These are phyloP conservation scores for Sipha maydis DNA, from an alignment of 2,888 invertebrate genomes.

Conservation along the genomic window DNA sequence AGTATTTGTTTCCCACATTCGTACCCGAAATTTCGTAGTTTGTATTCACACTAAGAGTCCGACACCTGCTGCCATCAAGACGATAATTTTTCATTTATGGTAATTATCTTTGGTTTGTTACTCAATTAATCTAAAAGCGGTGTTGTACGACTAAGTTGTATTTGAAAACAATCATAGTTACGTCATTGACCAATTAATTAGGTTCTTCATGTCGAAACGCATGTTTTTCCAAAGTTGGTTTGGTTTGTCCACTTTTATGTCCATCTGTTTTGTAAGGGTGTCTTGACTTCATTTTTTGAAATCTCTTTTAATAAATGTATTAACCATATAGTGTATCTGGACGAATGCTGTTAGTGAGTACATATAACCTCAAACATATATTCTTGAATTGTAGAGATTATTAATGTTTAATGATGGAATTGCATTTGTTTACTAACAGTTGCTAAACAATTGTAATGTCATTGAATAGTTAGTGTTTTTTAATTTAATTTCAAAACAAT, in stretches of 20 bases:
- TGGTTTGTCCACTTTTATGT: neutral
- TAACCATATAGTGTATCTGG: neutral
- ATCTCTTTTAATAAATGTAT: neutral
- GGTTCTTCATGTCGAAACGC: slow-evolving; percentile 33
- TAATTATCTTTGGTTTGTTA: slow-evolving; percentile 43
- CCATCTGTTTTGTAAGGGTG: neutral
- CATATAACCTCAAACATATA: slow-evolving; percentile 58
- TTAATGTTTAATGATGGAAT: neutral
- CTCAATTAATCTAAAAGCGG: neutral
- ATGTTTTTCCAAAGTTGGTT: slow-evolving; percentile 7
- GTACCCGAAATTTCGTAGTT: slow-evolving; percentile 46
- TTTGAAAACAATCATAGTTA: slow-evolving; percentile 43
- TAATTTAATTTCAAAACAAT: neutral
- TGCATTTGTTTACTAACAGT: neutral
- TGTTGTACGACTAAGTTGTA: neutral
- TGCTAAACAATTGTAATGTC: neutral
- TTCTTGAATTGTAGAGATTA: neutral
- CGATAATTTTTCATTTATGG: slow-evolving; percentile 47
- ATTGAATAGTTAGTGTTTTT: neutral
- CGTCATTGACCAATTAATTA: slow-evolving; percentile 52
- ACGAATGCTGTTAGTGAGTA: slow-evolving; percentile 34
- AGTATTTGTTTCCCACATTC: slow-evolving; percentile 56
- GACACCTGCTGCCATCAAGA: slow-evolving; percentile 33
- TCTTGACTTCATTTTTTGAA: neutral
- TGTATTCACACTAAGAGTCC: slow-evolving; percentile 41